Percentiles rank a stretch among this genome's conserved stretches.
These are phyloP conservation scores for Carcina quercana DNA, from an alignment of 2,888 invertebrate genomes.

Conservation along the genomic window DNA sequence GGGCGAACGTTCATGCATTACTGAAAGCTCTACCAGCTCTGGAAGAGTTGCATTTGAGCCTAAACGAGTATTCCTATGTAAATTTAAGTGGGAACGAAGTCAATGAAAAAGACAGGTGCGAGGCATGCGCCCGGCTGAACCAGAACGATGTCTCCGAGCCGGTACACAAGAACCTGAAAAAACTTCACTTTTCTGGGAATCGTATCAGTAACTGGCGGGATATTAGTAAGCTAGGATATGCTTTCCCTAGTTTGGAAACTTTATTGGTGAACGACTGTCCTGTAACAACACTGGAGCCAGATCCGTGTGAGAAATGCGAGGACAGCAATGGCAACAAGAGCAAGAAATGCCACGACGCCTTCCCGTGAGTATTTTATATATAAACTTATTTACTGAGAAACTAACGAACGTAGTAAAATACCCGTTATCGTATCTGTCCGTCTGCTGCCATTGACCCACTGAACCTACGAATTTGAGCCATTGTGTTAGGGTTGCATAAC, in stretches of 20 bases:
- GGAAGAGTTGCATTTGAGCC: slow-evolving; percentile 93
- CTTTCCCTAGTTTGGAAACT: slow-evolving; percentile 90
- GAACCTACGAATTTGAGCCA: slow-evolving; percentile 33
- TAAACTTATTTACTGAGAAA: too few species aligned
- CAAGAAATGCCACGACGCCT: slow-evolving; percentile 76
- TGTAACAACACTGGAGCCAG: slow-evolving; percentile 76
- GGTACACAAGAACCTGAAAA: slow-evolving; percentile 81
- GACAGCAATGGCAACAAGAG: slow-evolving; percentile 61
- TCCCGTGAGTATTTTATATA: slow-evolving; percentile 64
- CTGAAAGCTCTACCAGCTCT: slow-evolving; percentile 85
- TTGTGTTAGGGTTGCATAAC: slow-evolving; percentile 20
- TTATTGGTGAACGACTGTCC: slow-evolving; percentile 92
- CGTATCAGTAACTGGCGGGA: slow-evolving; percentile 89
- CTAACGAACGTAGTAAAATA: too few species aligned
- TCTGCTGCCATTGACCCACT: slow-evolving; percentile 50
- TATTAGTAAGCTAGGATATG: slow-evolving; percentile 86
- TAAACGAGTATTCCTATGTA: slow-evolving; percentile 89
- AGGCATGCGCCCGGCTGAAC: slow-evolving; percentile 54
- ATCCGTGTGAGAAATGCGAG: slow-evolving; percentile 73
- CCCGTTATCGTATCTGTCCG: slow-evolving; percentile 30
- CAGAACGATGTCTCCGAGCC: slow-evolving; percentile 42
- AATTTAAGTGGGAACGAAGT: slow-evolving; percentile 73
- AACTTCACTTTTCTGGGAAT: slow-evolving; percentile 91
- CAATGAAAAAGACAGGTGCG: slow-evolving; percentile 51
- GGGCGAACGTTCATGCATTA: slow-evolving; percentile 86